phyloP scores from a whole-genome alignment of 1,140 invertebrate genomes.

The Maconellicoccus hirsutus region DNA sequence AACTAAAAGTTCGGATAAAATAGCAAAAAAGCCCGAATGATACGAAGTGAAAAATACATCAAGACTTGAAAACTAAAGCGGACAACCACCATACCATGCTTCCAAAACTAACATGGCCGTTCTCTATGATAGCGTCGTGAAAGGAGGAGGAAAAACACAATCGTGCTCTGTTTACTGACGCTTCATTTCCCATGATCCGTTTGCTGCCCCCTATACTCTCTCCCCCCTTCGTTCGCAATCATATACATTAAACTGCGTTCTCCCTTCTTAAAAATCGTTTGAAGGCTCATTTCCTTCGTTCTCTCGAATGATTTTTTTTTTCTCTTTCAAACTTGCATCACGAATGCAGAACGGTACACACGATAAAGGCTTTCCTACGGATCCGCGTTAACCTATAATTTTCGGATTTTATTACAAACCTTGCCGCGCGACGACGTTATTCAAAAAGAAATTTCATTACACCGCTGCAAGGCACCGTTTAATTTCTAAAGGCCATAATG shows the following conservation, averaged over 20 bases:
- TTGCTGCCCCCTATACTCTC: slow-evolving; percentile 9
- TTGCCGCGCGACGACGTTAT: not conserved
- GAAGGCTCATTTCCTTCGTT: slow-evolving; percentile 15
- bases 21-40: not conserved
- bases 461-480: not conserved
- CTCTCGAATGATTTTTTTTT: slow-evolving; percentile 3
- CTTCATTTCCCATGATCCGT: slow-evolving; percentile 21
- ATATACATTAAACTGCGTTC: slow-evolving; percentile 12
- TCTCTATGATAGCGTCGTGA: not conserved
- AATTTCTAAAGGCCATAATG: slow-evolving; percentile 12
- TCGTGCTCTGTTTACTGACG: slow-evolving; percentile 20
- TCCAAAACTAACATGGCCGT: slow-evolving; percentile 22
- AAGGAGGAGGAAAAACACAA: slow-evolving; percentile 22
- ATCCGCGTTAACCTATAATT: too few species aligned
- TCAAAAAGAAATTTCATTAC: not conserved
- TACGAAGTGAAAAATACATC: not conserved
- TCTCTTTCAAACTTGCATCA: not conserved
- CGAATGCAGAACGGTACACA: not conserved
- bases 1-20: not conserved
- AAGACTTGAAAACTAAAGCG: slow-evolving; percentile 8
- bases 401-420: not conserved
- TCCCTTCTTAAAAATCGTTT: slow-evolving; percentile 17
- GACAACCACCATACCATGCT: slow-evolving; percentile 13
- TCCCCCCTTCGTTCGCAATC: not conserved
- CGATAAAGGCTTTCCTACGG: not conserved